A percentile compares a stretch with the other conserved stretches of the same genome.
These are phyloP conservation scores for Meghimatium bilineatum DNA, from an alignment of 2,888 invertebrate species.

Conservation along the genomic window DNA sequence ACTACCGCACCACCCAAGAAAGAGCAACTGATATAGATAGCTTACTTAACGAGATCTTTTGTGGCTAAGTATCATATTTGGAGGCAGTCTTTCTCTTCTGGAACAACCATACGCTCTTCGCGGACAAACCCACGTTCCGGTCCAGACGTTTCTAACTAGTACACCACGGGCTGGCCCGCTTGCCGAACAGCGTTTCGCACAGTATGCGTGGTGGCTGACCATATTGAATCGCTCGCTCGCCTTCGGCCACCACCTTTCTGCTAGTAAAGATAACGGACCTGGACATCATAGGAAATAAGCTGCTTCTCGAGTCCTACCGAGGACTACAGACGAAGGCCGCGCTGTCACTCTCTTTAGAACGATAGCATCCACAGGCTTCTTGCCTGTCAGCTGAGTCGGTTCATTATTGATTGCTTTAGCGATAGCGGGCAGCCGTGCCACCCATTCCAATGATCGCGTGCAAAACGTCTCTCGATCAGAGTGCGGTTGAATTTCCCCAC, in stretches of 20 bases:
- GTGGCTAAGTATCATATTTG: neutral
- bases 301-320: neutral
- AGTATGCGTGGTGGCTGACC: neutral
- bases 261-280: neutral
- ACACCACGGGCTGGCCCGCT: neutral
- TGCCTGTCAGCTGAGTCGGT: neutral
- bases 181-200: neutral
- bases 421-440: neutral
- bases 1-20: neutral
- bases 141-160: neutral
- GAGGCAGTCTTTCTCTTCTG: neutral
- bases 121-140: neutral
- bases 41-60: too few species aligned
- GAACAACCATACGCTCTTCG: neutral
- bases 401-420: constrained; percentile 1
- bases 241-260: constrained; percentile 4
- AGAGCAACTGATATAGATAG: too few species aligned
- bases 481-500: constrained; percentile 5
- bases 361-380: neutral
- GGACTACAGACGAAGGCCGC: neutral
- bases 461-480: neutral
- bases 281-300: neutral
- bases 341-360: neutral
- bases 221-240: neutral
- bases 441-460: neutral